Base-by-base conservation (phyloP, 2,797 vertebrate genomes). In the Chelon labrosus region DNA sequence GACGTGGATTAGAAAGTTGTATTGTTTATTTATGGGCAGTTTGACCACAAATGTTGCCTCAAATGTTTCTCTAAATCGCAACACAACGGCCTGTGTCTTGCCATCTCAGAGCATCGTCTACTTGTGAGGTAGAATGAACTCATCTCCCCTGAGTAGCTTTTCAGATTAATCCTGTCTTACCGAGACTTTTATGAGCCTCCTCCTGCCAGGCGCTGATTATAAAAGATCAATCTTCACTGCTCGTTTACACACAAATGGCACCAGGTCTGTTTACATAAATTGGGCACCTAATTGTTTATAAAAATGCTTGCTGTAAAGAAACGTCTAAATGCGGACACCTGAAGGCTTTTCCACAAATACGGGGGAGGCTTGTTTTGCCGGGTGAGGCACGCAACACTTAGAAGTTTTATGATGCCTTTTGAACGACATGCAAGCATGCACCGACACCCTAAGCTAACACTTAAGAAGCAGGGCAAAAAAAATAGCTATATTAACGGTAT, bases 351-450 rank as follows among this genome's bases (percentile, higher is more conserved):
- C 58, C 37, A 67, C 44, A 35, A 86, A 84, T 84, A 87, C 65
- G 78, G 69, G 31, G 54, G 63, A 80, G 87, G 68, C 76, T 87
- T 92, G 87, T 91, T 92, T 90, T 71, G 87, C 79, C 71, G 61
- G 37, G 65, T 64, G 73, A 85, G 77, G 85, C 92, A 92, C 55
- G 85, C 87, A 90, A 91, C 71, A 56, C 65, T 69, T 83, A 73
- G 67, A 77, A 19, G 64, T 86, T 93, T 93, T 89, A 92, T 70
- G 74, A 65, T 73, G 59, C 49, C 67, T 55, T 92, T 91, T 91
- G 85, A 92, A 87, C 82, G 75, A 39, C 59, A 7, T 38, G 46
- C 68, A 80, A 85, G 83, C 67, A 74, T 62, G 79, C 64, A 61
- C 68, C 60, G 86, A 80, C 87, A 89, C 75, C 80, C 79, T 77